phyloP scores from a whole-genome alignment of 2,888 invertebrate genomes.

The Neoscelio sp. region DNA sequence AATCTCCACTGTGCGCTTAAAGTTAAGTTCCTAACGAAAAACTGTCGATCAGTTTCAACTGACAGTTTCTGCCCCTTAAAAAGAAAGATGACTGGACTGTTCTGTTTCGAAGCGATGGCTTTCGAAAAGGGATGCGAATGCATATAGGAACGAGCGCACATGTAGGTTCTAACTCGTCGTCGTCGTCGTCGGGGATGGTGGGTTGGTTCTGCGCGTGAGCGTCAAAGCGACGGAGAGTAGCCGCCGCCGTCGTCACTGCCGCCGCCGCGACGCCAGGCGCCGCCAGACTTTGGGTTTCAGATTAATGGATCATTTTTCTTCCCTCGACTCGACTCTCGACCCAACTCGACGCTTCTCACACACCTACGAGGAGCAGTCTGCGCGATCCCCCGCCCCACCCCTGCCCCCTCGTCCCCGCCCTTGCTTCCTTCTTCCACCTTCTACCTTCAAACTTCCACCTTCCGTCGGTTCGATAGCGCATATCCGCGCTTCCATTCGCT shows the following conservation, averaged over 20 bases:
- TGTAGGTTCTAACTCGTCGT: conserved; percentile 38
- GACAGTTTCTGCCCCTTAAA: too few relatives aligned
- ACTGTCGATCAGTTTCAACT: too few relatives aligned
- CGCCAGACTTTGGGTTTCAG: conserved; percentile 91
- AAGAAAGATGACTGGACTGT: conserved; percentile 23
- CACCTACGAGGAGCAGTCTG: conserved; percentile 82
- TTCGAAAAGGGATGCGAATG: conserved; percentile 52
- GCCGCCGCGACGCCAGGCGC: conserved; percentile 86
- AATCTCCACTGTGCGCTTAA: too few relatives aligned
- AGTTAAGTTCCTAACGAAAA: too few relatives aligned
- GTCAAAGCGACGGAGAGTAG: conserved; percentile 72
- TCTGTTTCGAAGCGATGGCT: conserved; percentile 33
- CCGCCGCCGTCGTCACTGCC: conserved; percentile 72
- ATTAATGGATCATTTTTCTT: conserved; percentile 94
- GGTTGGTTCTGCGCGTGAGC: conserved; percentile 73
- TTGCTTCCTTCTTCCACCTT: conserved; percentile 74
- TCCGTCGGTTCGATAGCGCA: conserved; percentile 68
- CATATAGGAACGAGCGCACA: conserved; percentile 28
- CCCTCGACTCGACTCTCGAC: conserved; percentile 81
- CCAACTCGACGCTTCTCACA: conserved; percentile 76
- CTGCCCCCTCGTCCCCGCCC: conserved; percentile 70
- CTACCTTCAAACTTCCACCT: conserved; percentile 70
- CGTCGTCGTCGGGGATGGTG: conserved; percentile 42
- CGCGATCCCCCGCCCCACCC: conserved; percentile 77
- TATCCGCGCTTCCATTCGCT: conserved; percentile 64